Conservation (phyloP, 2,797 vertebrate genomes). For the Hippocampus kuda region DNA sequence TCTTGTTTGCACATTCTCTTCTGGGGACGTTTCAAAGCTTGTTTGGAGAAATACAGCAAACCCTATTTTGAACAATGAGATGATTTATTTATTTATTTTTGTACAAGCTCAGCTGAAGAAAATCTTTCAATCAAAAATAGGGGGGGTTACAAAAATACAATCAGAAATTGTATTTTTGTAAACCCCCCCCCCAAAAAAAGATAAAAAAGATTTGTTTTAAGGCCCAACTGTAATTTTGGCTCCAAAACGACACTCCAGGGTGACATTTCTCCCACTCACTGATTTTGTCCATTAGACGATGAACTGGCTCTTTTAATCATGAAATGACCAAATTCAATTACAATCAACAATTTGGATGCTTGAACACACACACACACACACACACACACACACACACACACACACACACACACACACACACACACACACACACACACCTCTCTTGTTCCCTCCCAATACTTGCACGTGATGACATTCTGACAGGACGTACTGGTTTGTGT, state of each 20-base stretch:
- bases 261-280: constrained; percentile 48
- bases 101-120: no score
- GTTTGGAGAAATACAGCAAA: no score
- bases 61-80: no score
- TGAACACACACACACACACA: not conserved
- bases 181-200: no score
- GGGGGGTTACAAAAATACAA: no score
- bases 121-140: no score
- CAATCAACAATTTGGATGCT: constrained; percentile 45
- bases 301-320: constrained; percentile 53
- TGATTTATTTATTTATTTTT: no score
- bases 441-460: constrained; percentile 2
- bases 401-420: not conserved
- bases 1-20: no score
- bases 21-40: no score
- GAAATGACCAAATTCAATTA: constrained; percentile 54
- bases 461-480: constrained; percentile 33
- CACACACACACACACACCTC: not conserved
- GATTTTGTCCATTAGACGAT: constrained; percentile 58
- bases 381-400: not conserved
- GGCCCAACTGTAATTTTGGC: not conserved
- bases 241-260: constrained; percentile 18
- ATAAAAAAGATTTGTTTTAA: not conserved
- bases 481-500: constrained; percentile 59
- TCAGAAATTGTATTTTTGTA: no score